These are phyloP conservation scores for roundworm (Caenorhabditis elegans) DNA, from an alignment of 1,140 invertebrate species.

Conservation along the genomic window WBcel235 BX284606.5:14763501-14764000, in stretches of 20 bases:
- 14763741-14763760: slow-evolving; percentile 67
- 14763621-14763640: slow-evolving; percentile 68
- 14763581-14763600: slow-evolving; percentile 68
- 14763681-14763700: slow-evolving; percentile 53
- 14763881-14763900: slow-evolving; percentile 69
- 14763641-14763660: slow-evolving; percentile 70
- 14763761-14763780: slow-evolving; percentile 63
- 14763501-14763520: slow-evolving; percentile 47
- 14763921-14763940: slow-evolving; percentile 66
- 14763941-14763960: slow-evolving; percentile 70
- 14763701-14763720: not conserved
- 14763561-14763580: slow-evolving; percentile 70
- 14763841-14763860: too few relatives aligned
- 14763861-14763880: not conserved
- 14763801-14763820: slow-evolving; percentile 74
- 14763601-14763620: slow-evolving; percentile 69
- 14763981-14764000: slow-evolving; percentile 72
- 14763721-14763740: too few relatives aligned
- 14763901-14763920: slow-evolving; percentile 67
- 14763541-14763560: slow-evolving; percentile 52
- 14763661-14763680: slow-evolving; percentile 69
- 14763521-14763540: slow-evolving; percentile 41
- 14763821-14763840: slow-evolving; percentile 71
- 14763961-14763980: slow-evolving; percentile 70
- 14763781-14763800: slow-evolving; percentile 72